Conservation (phyloP, 2,888 invertebrate species). For the Orchesella flavescens region DNA sequence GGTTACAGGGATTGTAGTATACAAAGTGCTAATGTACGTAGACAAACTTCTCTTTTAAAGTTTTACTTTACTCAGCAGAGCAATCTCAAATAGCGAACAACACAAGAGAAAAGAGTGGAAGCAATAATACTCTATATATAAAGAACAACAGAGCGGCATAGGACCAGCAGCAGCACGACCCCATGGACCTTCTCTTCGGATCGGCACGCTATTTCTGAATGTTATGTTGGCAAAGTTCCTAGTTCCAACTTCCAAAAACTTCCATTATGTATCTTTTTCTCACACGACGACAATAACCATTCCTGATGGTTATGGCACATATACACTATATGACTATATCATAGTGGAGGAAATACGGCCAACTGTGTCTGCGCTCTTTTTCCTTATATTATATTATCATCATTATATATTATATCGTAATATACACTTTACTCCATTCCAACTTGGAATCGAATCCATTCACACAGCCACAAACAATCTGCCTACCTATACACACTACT, state of each 20-base stretch:
- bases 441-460: no score
- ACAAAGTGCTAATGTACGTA: neutral
- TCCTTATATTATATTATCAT: neutral
- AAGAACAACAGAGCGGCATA: slow-evolving; percentile 6
- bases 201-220: slow-evolving; percentile 62
- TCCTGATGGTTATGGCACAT: no score
- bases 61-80: slow-evolving; percentile 3
- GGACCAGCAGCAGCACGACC: slow-evolving; percentile 46
- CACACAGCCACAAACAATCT: neutral
- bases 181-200: slow-evolving; percentile 54
- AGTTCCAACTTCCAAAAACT: slow-evolving; percentile 43
- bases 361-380: neutral
- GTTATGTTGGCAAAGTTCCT: slow-evolving; percentile 62
- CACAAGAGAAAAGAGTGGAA: neutral
- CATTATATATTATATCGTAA: neutral
- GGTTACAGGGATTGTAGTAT: no score
- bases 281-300: slow-evolving; percentile 14
- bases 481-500: neutral
- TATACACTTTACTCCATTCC: no score
- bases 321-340: no score
- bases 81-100: neutral
- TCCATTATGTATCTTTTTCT: slow-evolving; percentile 41
- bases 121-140: neutral
- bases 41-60: neutral
- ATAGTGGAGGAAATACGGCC: neutral